Conservation (phyloP, 2,797 vertebrate genomes). For the Amniataba percoides region DNA sequence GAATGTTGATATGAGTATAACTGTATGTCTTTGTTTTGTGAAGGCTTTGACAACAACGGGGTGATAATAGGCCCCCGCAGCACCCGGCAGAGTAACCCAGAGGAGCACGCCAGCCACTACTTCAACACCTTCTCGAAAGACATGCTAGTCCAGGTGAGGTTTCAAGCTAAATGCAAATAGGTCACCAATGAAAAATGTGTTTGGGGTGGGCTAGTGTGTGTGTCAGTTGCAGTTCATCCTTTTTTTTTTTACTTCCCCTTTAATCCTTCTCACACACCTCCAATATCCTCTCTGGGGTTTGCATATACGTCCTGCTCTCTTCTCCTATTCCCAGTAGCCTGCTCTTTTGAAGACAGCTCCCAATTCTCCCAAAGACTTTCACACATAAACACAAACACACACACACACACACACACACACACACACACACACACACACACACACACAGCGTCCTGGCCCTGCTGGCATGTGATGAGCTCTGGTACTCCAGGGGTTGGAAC, state of each 20-base stretch:
- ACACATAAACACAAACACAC: constrained; percentile 14
- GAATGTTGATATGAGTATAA: background rate
- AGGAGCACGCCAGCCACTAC: constrained; percentile 96
- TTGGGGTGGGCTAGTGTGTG: background rate
- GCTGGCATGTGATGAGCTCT: constrained; percentile 58
- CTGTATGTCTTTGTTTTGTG: constrained; percentile 32
- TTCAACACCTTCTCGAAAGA: constrained; percentile 98
- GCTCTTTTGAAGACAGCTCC: constrained; percentile 56
- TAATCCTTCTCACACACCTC: constrained; percentile 23
- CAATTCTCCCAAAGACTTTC: constrained; percentile 29
- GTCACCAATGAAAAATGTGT: background rate
- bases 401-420: background rate
- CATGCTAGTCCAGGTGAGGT: constrained; percentile 93
- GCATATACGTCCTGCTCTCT: constrained; percentile 24
- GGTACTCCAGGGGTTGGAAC: constrained; percentile 63
- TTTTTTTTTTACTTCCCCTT: constrained; percentile 23
- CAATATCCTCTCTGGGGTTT: constrained; percentile 32
- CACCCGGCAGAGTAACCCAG: constrained; percentile 95
- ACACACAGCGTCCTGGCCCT: background rate
- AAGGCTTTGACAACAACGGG: constrained; percentile 98
- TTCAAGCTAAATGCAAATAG: constrained; percentile 5
- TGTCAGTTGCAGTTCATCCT: background rate
- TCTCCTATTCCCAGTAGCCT: constrained; percentile 45
- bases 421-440: constrained; percentile 13
- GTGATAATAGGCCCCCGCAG: constrained; percentile 93